phyloP scores from a whole-genome alignment of 2,888 invertebrate genomes.

The Sthenelais limicola region DNA sequence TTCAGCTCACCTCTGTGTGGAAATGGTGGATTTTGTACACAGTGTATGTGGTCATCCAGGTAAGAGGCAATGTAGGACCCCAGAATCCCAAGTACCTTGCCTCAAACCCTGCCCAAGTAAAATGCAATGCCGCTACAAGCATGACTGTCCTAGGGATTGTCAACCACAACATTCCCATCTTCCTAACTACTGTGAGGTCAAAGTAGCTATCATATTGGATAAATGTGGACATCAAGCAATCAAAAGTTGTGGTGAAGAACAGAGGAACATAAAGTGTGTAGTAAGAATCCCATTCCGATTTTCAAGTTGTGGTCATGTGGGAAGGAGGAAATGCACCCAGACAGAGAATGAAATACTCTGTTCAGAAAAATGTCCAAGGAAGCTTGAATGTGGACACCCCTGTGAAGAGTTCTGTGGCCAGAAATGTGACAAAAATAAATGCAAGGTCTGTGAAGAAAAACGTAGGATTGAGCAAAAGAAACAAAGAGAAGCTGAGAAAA shows the following conservation, averaged over 20 bases:
- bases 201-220: too few species aligned
- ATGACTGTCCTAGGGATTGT: too few species aligned
- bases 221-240: too few species aligned
- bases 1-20: slow-evolving; percentile 5
- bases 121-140: too few species aligned
- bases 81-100: neutral
- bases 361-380: slow-evolving; percentile 35
- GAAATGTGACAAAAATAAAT: slow-evolving; percentile 10
- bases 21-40: slow-evolving; percentile 33
- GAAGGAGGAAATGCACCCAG: neutral
- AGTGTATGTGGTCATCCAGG: slow-evolving; percentile 39
- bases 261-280: too few species aligned
- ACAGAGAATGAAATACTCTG: slow-evolving; percentile 29
- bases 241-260: too few species aligned
- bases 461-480: slow-evolving; percentile 2
- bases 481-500: neutral
- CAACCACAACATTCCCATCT: too few species aligned
- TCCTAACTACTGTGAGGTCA: too few species aligned
- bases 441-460: slow-evolving; percentile 26
- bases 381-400: slow-evolving; percentile 41
- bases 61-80: slow-evolving; percentile 32
- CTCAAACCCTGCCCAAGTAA: too few species aligned
- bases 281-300: too few species aligned
- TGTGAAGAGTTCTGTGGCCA: slow-evolving; percentile 41
- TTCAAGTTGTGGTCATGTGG: neutral